Base-by-base conservation (phyloP, 2,797 vertebrate species). In the Cyprinodon diabolis region DNA sequence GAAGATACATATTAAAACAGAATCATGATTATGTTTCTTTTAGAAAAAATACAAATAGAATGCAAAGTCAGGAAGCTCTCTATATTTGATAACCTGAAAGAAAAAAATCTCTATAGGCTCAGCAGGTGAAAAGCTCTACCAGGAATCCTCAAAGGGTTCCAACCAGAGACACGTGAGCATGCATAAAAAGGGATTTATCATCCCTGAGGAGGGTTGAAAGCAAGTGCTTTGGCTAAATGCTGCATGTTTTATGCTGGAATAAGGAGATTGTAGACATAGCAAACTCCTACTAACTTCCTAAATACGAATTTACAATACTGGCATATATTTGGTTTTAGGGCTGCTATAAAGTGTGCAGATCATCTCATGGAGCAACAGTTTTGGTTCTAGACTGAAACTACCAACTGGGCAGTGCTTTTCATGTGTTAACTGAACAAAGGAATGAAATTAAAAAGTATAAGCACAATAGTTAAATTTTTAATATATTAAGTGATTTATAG, bases 161-260 rank as follows among this genome's bases (percentile, higher is more conserved):
- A 63, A 37, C 37, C 21, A 21, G 19, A 43, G 60, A 43, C 37
- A 63, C 19, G 4, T 63, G 37, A 43, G 60, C 35, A 63, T 6
- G 60, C 60, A 63, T 63, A 63, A 43, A 40, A 43, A 63, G 37
- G 60, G 37, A 63, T 43, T 63, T 43, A 43, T 63, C 37, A 21
- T 63, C 60, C 37, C 40, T 40, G 35, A 63, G 60, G 37, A 43
- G 35, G 17, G 30, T 62, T 62, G 19, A 21, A n/a, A 43, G 21
- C 35, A 63, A 21, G 9, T 43, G 37, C 37, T n/a, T 43, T 63
- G 17, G 37, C n/a, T 43, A 21, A 63, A 19, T 63, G 60, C 19
- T 54, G 52, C 3, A n/a, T 54, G n/a, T 54, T 21, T 43, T 12
- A 63, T 17, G 37, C 14, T 63, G 60, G 4, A 63, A 35, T 63